Evolutionary conservation across 2,888 invertebrate genomes (phyloP), one percentile per base, ranked within the genome.

Genomic region (Clistopyga incitator): DNA sequence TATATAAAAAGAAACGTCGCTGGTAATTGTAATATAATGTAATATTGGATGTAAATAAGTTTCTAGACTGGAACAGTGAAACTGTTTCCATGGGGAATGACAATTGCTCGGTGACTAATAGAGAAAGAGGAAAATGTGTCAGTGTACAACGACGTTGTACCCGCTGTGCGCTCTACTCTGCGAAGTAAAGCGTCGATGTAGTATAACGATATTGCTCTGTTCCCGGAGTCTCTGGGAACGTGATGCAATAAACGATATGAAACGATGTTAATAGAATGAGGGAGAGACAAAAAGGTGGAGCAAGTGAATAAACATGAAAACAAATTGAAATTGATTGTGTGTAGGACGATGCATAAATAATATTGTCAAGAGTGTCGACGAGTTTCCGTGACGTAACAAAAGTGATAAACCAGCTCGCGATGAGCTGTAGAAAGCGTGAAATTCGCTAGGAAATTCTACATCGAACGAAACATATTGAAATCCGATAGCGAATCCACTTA

Each of bases 401-500:
- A 42, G 78, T 74, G 78, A 78, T 78, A 67, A 72, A 77, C 68
- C 59, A n/a, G 61, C 42, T 13, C 61, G 59, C 70, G 76, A 71
- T 23, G 54, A 65, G 54, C 50, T 38, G 61, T 64, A 59, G 25
- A 74, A 61, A 77, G 68, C 75, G 56, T 47, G 76, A 77, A 80
- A 81, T 80, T 68, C 20, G 38, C 34, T 8, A 29, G 64, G 29
- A 75, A 75, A 54, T 72, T 67, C 25, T 34, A 13, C 47, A 50
- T 29, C 29, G 42, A 54, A 29, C 45, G 59, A 59, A 72, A 72
- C 77, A 81, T 71, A 81, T 81, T 81, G 77, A 67, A 67, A 81
- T 72, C 38, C 23, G 70, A 70, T 70, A 61, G 50, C 34, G 70
- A 15, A 29, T 15, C 6, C 20, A 10, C 20, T 10, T 47, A 59